Percentiles rank a stretch among this genome's conserved stretches.
phyloP scores from a whole-genome alignment of 2,888 invertebrate species.

The Argyra leucocephala region DNA sequence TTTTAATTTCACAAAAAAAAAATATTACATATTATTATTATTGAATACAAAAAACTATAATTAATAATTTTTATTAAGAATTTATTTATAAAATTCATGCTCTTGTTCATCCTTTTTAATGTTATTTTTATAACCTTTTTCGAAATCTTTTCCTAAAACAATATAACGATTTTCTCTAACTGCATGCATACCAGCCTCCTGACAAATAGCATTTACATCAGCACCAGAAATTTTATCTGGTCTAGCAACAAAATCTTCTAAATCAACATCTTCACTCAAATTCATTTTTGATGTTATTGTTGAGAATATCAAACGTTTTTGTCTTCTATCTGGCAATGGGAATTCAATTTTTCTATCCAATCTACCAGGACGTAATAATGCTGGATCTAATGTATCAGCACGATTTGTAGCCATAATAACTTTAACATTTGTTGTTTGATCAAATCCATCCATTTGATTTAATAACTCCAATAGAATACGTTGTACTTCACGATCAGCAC shows the following conservation, averaged over 20 bases:
- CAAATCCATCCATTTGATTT: slow-evolving; percentile 99
- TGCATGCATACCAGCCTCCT: slow-evolving; percentile 99
- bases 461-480: slow-evolving; percentile 91
- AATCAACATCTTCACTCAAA: slow-evolving; percentile 93
- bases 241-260: slow-evolving; percentile 97
- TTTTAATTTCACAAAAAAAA: too few species aligned
- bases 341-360: slow-evolving; percentile 98
- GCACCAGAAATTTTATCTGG: slow-evolving; percentile 99
- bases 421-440: slow-evolving; percentile 99
- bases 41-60: too few species aligned
- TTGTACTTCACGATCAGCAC: slow-evolving; percentile 96
- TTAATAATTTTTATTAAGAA: too few species aligned
- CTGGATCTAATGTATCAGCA: slow-evolving; percentile 98
- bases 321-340: slow-evolving; percentile 77
- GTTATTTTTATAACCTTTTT: slow-evolving; percentile 99
- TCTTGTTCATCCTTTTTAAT: slow-evolving; percentile 99
- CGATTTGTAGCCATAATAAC: slow-evolving; percentile 95
- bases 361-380: slow-evolving; percentile 57
- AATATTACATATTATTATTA: too few species aligned
- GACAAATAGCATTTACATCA: slow-evolving; percentile 98
- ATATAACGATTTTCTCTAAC: slow-evolving; percentile 97
- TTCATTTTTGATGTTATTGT: slow-evolving; percentile 97
- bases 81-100: slow-evolving; percentile 97
- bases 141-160: slow-evolving; percentile 97
- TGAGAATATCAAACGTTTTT: slow-evolving; percentile 93